These are phyloP conservation scores for Pantherophis guttatus DNA, from an alignment of 2,113 vertebrate species.

Conservation along the genomic window DNA sequence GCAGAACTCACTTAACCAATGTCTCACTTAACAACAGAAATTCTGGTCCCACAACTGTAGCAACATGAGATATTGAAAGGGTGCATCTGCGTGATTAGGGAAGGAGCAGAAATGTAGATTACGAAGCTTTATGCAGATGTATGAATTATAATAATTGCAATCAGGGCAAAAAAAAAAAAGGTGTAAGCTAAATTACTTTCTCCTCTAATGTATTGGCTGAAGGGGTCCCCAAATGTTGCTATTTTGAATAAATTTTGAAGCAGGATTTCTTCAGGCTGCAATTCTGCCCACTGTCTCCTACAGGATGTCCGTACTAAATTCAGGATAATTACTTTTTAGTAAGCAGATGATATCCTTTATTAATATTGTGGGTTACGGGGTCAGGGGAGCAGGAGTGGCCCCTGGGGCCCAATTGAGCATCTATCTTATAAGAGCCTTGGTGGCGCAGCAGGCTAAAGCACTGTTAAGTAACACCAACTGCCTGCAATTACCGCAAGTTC, in stretches of 20 bases:
- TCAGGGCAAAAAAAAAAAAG: neutral
- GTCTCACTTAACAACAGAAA: neutral
- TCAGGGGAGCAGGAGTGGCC: too few relatives aligned
- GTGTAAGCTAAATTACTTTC: neutral
- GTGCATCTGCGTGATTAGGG: neutral
- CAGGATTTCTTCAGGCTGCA: neutral
- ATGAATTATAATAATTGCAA: neutral
- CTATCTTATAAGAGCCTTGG: too few relatives aligned
- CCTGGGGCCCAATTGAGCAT: too few relatives aligned
- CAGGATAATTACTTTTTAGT: too few relatives aligned
- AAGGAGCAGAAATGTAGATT: neutral
- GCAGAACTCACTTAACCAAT: too few relatives aligned
- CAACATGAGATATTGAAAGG: neutral
- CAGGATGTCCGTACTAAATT: too few relatives aligned
- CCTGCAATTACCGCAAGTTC: too few relatives aligned
- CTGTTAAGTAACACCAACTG: too few relatives aligned
- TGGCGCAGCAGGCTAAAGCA: too few relatives aligned
- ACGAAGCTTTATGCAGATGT: neutral
- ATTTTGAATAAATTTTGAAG: neutral
- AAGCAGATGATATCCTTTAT: too few relatives aligned
- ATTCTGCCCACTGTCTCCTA: neutral
- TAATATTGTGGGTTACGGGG: too few relatives aligned
- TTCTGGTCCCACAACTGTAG: neutral
- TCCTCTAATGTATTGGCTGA: neutral
- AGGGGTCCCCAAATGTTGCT: neutral